phyloP scores from a whole-genome alignment of 2,797 vertebrate genomes.

The Catostomus latipinnis region DNA sequence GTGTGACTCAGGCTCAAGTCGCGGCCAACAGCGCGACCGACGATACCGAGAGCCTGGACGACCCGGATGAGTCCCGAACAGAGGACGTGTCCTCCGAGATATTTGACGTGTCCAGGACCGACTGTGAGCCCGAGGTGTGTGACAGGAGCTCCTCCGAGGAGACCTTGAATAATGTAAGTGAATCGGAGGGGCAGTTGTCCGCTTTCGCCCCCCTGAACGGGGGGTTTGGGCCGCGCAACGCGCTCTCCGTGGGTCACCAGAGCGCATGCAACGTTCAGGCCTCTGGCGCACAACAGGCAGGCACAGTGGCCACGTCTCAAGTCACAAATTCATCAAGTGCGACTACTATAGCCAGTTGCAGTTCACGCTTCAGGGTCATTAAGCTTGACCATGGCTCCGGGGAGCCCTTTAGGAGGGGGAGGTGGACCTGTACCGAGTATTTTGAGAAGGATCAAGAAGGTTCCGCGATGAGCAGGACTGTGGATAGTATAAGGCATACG shows the following conservation, averaged over 20 bases:
- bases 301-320: slow-evolving; percentile 61
- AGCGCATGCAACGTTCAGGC: slow-evolving; percentile 52
- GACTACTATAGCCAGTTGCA: slow-evolving; percentile 79
- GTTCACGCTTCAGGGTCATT: slow-evolving; percentile 96
- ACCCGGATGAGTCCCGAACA: slow-evolving; percentile 94
- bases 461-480: slow-evolving; percentile 80
- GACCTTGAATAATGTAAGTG: slow-evolving; percentile 88
- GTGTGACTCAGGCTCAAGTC: slow-evolving; percentile 97
- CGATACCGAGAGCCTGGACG: slow-evolving; percentile 97
- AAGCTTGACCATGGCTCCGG: slow-evolving; percentile 97
- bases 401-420: slow-evolving; percentile 91
- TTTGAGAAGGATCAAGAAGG: slow-evolving; percentile 93
- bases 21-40: slow-evolving; percentile 88
- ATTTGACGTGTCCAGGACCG: slow-evolving; percentile 89
- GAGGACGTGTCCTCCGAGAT: slow-evolving; percentile 95
- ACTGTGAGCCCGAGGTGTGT: slow-evolving; percentile 87
- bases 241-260: slow-evolving; percentile 49
- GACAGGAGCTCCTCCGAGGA: slow-evolving; percentile 92
- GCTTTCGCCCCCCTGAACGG: slow-evolving; percentile 65
- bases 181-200: slow-evolving; percentile 81
- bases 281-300: slow-evolving; percentile 51
- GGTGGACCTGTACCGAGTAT: slow-evolving; percentile 96
- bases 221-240: slow-evolving; percentile 69
- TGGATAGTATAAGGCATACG: slow-evolving; percentile 86
- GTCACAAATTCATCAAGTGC: slow-evolving; percentile 61